Conservation (phyloP, 2,888 invertebrate genomes). For the Cecidostiba fungosa region DNA sequence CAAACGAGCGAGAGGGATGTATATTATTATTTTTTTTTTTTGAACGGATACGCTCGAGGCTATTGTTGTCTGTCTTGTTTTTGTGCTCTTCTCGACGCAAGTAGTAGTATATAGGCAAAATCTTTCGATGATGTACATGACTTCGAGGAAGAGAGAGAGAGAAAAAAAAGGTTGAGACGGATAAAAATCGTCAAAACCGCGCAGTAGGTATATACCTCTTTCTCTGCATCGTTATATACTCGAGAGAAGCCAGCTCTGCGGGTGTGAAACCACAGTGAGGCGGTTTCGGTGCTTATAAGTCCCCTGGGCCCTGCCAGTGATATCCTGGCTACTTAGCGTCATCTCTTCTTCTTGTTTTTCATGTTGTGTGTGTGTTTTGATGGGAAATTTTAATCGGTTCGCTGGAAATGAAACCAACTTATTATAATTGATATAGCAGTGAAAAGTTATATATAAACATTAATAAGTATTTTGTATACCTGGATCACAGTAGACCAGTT, state of each 20-base stretch:
- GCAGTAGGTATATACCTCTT: not conserved
- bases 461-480: no score
- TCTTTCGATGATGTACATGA: not conserved
- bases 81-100: no score
- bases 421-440: no score
- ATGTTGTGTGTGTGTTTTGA: no score
- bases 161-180: not conserved
- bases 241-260: constrained; percentile 68
- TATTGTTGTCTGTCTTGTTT: not conserved
- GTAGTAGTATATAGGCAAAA: no score
- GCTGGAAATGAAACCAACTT: not conserved
- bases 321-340: constrained; percentile 42
- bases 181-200: constrained; percentile 27
- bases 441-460: no score
- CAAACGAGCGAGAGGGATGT: not conserved
- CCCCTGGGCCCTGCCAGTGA: constrained; percentile 65
- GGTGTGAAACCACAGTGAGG: constrained; percentile 80
- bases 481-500: no score
- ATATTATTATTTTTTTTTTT: no score
- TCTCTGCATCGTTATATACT: constrained; percentile 16
- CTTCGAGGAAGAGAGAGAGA: no score
- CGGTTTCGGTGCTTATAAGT: constrained; percentile 78
- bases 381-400: not conserved
- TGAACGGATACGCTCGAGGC: not conserved
- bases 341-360: not conserved